Conservation (phyloP, 2,797 vertebrate genomes). For the Spatula versicolor region DNA sequence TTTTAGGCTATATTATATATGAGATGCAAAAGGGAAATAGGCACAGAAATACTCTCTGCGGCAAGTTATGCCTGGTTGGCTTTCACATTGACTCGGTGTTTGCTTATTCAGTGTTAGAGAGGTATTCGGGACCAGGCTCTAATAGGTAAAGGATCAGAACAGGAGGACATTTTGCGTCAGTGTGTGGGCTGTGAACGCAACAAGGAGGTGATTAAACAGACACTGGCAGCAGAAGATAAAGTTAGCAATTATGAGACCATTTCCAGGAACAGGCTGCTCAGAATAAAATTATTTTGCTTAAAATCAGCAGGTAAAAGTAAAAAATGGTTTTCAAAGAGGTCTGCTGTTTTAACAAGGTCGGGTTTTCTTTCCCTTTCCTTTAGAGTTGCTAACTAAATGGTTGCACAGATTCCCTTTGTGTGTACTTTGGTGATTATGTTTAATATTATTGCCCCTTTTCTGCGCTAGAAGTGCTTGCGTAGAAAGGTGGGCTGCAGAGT, state of each 20-base stretch:
- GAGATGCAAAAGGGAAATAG: neutral
- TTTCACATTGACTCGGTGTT: conserved; percentile 48
- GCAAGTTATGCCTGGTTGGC: conserved; percentile 18
- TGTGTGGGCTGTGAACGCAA: conserved; percentile 56
- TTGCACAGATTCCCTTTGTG: neutral
- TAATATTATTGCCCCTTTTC: neutral
- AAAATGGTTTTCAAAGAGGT: neutral
- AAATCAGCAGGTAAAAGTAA: conserved; percentile 40
- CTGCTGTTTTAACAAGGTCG: neutral
- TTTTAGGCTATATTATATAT: neutral
- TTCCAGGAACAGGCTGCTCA: conserved; percentile 51
- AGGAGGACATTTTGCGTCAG: conserved; percentile 59
- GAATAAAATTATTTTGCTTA: conserved; percentile 63
- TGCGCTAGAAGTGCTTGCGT: neutral
- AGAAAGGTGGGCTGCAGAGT: neutral
- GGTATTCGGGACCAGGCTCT: conserved; percentile 18
- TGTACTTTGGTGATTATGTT: neutral
- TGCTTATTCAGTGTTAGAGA: conserved; percentile 45
- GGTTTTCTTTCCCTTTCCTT: neutral
- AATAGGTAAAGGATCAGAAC: conserved; percentile 51
- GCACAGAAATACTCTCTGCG: conserved; percentile 27
- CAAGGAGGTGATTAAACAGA: conserved; percentile 58
- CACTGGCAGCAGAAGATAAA: conserved; percentile 63
- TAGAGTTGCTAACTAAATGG: neutral
- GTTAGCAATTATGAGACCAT: conserved; percentile 60